These are phyloP conservation scores for Mechanitis messenoides DNA, from an alignment of 2,888 invertebrate genomes.

Conservation along the genomic window DNA sequence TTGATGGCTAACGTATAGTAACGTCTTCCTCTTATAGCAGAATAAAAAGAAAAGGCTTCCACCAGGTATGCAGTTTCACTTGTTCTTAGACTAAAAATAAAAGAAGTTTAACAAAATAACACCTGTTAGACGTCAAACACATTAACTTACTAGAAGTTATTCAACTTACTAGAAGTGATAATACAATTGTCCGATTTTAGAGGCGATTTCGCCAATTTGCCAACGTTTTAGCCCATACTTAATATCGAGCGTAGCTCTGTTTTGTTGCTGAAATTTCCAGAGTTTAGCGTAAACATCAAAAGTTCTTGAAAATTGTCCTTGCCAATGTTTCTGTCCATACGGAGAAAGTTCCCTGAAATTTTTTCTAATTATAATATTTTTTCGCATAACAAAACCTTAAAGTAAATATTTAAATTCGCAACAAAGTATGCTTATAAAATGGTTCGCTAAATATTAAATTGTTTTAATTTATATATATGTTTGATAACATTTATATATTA, in stretches of 20 bases:
- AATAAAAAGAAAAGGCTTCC: conserved; percentile 97
- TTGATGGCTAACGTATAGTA: conserved; percentile 96
- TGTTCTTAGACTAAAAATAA: conserved; percentile 86
- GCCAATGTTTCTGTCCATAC: conserved; percentile 98
- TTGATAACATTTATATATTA: no score
- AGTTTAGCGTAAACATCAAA: conserved; percentile 98
- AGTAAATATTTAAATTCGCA: no score
- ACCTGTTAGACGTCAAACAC: neutral
- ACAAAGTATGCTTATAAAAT: no score
- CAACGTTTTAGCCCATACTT: conserved; percentile 97
- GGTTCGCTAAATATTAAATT: no score
- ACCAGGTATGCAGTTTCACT: conserved; percentile 97
- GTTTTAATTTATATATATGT: no score
- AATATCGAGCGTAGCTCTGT: conserved; percentile 91
- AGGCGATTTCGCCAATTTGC: conserved; percentile 99
- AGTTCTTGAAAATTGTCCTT: conserved; percentile 96
- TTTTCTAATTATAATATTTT: neutral
- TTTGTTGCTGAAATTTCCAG: conserved; percentile 99
- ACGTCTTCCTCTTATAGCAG: conserved; percentile 93
- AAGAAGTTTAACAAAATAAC: conserved; percentile 3
- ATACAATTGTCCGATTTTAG: conserved; percentile 98
- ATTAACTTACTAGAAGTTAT: neutral
- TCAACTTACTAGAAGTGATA: conserved; percentile 96
- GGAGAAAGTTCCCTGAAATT: conserved; percentile 94
- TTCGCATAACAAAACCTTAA: no score